Evolutionary conservation across 2,888 invertebrate species (phyloP), one percentile per base, ranked within the genome.

Genomic region (Nemapogon koenigi): DNA sequence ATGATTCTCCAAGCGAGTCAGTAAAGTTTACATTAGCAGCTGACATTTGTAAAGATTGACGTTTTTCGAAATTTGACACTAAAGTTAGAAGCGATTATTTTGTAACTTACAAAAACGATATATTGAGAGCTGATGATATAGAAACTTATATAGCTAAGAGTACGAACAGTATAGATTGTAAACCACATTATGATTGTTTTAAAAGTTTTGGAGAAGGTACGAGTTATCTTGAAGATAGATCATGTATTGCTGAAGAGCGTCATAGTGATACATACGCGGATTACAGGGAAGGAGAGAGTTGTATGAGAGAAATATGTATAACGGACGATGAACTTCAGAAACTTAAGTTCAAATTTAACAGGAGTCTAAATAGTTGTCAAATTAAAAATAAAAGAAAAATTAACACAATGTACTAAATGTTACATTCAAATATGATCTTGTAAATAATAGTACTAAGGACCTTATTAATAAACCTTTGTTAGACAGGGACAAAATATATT

Each of bases 161-260:
- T 45, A 69, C 72, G 0, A 73, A 75, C 46, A 71, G 67, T 43
- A 70, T 73, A 43, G 72, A 71, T 51, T 72, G 73, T 46, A 73
- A 76, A 47, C 75, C 76, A 16, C 63, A 76, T 38, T 78, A 73
- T 45, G 78, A 76, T 54, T 76, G 76, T 36, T 75, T 75, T 42
- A 71, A 73, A 44, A 64, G 56, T 4, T 49, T 48, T 1, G 53
- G 50, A 0, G 13, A 31, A 4, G 10, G 16, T 16, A 7, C 11
- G 18, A 33, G 19, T 15, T 16, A 16, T 11, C 19, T 18, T 7
- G 17, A 11, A 31, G 32, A 32, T 32, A 17, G 18, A 28, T 7
- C 6, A 22, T 28, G 28, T 28, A 13, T 28, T 7, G 10, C 10
- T 7, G 31, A 31, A 8, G 31, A 31, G 3, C 31, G 31, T n/a